Base-by-base conservation (phyloP, 1,140 invertebrate genomes). In the Drosophila chauvacae region DNA sequence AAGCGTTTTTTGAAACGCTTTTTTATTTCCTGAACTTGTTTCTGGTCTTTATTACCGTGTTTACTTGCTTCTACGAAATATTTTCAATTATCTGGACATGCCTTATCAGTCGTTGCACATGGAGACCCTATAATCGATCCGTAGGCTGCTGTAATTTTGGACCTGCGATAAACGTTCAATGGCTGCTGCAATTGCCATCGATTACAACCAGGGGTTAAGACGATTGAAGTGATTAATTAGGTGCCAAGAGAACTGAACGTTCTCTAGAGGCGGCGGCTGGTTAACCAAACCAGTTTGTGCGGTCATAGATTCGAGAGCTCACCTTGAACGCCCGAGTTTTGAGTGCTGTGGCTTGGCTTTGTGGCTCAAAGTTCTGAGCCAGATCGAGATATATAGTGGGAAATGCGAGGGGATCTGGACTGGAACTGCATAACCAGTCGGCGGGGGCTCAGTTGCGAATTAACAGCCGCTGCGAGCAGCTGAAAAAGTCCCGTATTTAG, bases 371-470 rank as follows among this genome's bases (percentile, higher is more conserved):
- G 71, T 77, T 45, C 53, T 44, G 41, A 59, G 51, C 56, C 41
- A 47, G 42, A 50, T 56, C 33, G 33, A 3, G 33, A 11, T 55
- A 11, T 55, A 11, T 30, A 58, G 16, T 16, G 33, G 41, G 51
- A 50, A 28, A 48, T 45, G 42, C 42, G 58, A n/a, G 59, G 63
- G 61, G 35, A 70, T 68, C 48, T 73, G 39, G 69, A 48, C 51
- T 76, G 71, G 53, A 76, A 63, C 42, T 78, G 51, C 77, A 74
- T 47, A 78, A 80, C 61, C 71, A 55, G 83, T 79, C 62, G 47
- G 37, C 64, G 58, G 42, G 35, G 69, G 28, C 30, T 81, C 74
- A 87, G 80, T 87, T 71, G 50, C 59, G 55, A 80, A 64, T 88
- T 50, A 70, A 50, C 77, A 61, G 69, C 45, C 79, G 70, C 81